A percentile compares a stretch with the other conserved stretches of the same genome.
Conservation (phyloP, 2,113 vertebrate species). For the Protomyctophum bolini region DNA sequence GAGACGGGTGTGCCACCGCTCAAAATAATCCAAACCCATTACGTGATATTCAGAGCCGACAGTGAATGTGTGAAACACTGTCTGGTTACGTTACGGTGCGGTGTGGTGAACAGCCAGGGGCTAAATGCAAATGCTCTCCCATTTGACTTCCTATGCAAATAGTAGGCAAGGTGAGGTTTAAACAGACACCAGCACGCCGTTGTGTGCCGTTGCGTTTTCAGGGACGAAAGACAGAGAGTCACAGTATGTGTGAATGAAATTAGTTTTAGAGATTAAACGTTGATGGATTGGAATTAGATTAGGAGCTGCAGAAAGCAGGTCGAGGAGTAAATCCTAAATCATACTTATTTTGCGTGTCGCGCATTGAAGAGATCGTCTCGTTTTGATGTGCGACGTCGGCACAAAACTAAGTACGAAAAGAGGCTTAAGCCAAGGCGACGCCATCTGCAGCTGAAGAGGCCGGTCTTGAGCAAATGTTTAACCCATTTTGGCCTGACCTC, state of each 20-base stretch:
- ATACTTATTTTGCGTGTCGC: background rate
- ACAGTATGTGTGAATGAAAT: background rate
- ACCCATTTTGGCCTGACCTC: no score
- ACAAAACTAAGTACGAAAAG: no score
- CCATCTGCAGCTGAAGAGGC: background rate
- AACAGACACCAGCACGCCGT: background rate
- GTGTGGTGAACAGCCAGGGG: constrained; percentile 30
- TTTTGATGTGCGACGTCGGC: background rate
- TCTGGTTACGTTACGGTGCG: constrained; percentile 17
- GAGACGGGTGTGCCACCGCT: no score
- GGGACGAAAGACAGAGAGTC: background rate
- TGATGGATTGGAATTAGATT: constrained; percentile 15
- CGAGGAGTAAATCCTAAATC: constrained; percentile 11
- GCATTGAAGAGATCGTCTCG: background rate
- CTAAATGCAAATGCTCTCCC: constrained; percentile 52
- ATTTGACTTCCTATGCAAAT: constrained; percentile 45
- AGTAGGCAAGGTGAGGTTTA: constrained; percentile 20
- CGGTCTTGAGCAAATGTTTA: constrained; percentile 50
- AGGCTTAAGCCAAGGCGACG: background rate
- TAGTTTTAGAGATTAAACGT: constrained; percentile 2
- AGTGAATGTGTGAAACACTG: constrained; percentile 29
- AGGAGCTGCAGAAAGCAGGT: constrained; percentile 36
- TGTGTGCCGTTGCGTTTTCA: background rate
- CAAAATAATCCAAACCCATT: background rate
- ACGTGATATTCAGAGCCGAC: constrained; percentile 28